These are phyloP conservation scores for Heliconius hortense DNA, from an alignment of 2,888 invertebrate species.

Conservation along the genomic window DNA sequence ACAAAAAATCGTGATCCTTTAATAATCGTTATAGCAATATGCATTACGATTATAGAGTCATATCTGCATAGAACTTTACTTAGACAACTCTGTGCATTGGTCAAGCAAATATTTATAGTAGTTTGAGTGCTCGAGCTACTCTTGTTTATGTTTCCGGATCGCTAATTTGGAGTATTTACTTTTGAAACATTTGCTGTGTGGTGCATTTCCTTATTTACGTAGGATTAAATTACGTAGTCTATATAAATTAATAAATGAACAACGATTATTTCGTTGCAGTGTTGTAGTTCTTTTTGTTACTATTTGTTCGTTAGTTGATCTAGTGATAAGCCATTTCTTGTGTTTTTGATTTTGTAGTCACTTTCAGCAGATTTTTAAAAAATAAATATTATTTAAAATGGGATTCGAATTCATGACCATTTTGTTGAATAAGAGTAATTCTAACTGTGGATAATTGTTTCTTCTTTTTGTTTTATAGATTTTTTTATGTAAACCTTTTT, in stretches of 20 bases:
- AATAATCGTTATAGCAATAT: background rate
- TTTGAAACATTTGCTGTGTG: background rate
- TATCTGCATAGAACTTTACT: background rate
- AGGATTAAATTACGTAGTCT: background rate
- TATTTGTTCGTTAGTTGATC: too few species aligned
- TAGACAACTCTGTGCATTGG: background rate
- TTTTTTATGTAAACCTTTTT: background rate
- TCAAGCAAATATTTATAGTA: background rate
- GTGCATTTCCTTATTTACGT: background rate
- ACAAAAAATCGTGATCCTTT: background rate
- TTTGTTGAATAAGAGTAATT: background rate
- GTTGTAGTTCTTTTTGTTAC: background rate
- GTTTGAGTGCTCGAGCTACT: background rate
- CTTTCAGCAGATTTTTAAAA: background rate
- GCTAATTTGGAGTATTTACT: constrained; percentile 6
- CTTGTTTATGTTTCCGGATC: background rate
- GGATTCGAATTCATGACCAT: background rate
- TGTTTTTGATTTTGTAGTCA: too few species aligned
- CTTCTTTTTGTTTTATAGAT: background rate
- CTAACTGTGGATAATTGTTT: background rate
- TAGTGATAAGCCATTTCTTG: too few species aligned
- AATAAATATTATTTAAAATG: background rate
- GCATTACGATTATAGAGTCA: background rate
- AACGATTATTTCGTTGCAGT: background rate
- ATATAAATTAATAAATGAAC: background rate